phyloP scores from a whole-genome alignment of 2,888 invertebrate species.

The Gryllus longicercus region DNA sequence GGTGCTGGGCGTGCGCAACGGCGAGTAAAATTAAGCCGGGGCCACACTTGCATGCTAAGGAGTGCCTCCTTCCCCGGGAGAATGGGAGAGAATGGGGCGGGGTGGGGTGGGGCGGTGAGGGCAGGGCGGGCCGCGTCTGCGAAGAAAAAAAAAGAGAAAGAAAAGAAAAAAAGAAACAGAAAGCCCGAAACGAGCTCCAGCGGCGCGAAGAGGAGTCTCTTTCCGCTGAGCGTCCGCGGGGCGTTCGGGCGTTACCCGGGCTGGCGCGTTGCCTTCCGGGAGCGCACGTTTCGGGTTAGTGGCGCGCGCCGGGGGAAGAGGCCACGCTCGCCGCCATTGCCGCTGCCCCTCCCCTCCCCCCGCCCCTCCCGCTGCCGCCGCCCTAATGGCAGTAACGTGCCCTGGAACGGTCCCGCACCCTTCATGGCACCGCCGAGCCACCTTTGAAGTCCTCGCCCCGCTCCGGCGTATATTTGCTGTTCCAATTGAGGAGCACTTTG shows the following conservation, averaged over 20 bases:
- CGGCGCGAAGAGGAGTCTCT: not conserved
- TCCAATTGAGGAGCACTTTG: too few species aligned
- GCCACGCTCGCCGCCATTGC: not conserved
- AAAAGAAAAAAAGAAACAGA: not conserved
- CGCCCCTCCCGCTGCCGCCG: not conserved
- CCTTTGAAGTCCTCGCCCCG: too few species aligned
- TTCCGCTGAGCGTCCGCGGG: not conserved
- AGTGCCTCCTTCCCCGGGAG: not conserved
- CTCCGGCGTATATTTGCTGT: too few species aligned
- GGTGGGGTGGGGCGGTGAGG: not conserved
- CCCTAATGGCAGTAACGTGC: too few species aligned
- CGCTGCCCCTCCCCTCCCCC: not conserved
- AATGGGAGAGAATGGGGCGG: not conserved
- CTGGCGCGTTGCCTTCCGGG: not conserved
- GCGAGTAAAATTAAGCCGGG: not conserved
- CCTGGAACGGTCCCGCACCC: too few species aligned
- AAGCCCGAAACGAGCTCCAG: not conserved
- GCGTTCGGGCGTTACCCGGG: not conserved
- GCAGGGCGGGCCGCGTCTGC: too few species aligned
- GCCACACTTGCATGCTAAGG: not conserved
- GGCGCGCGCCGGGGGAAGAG: not conserved
- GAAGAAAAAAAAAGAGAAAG: not conserved
- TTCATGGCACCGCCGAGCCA: too few species aligned
- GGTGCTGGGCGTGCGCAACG: not conserved
- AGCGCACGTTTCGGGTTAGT: constrained; percentile 1